Evolutionary conservation across 2,797 vertebrate genomes (phyloP).

Genomic region (Melanotaenia boesemani): DNA sequence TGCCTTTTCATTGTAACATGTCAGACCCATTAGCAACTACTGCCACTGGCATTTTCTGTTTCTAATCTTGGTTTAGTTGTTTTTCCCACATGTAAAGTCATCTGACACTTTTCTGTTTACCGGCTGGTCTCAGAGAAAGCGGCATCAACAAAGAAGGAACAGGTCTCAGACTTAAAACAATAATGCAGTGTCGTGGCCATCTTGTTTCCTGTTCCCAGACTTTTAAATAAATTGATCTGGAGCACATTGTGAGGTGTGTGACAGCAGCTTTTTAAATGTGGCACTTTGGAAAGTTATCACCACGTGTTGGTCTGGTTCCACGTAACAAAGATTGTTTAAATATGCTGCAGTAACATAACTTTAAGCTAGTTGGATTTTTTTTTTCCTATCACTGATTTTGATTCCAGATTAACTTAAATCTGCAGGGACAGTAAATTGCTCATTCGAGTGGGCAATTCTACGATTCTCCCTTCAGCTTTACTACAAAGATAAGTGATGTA

Average conservation of each 20-base stretch:
- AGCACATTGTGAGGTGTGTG: background rate
- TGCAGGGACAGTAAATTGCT: background rate
- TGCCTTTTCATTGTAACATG: constrained; percentile 30
- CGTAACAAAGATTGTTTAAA: background rate
- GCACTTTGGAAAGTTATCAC: background rate
- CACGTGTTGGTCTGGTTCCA: background rate
- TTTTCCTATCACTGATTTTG: background rate
- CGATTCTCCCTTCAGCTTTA: background rate
- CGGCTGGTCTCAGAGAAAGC: background rate
- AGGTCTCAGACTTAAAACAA: constrained; percentile 1
- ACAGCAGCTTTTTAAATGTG: background rate
- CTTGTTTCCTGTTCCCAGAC: background rate
- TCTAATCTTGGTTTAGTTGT: background rate
- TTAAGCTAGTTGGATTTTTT: background rate
- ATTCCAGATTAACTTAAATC: background rate
- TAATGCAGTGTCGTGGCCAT: background rate
- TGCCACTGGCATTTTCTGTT: constrained; percentile 12
- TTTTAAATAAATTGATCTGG: background rate
- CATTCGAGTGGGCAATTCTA: constrained; percentile 3
- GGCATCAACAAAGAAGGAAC: background rate
- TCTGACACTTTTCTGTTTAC: background rate
- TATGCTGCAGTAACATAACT: background rate
- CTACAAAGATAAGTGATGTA: background rate
- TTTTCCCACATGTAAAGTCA: constrained; percentile 2
- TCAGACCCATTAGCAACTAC: constrained; percentile 33